A percentile compares a stretch with the other conserved stretches of the same genome.
Evolutionary conservation across 2,888 invertebrate genomes (phyloP).

Genomic region (Apantesis nais): DNA sequence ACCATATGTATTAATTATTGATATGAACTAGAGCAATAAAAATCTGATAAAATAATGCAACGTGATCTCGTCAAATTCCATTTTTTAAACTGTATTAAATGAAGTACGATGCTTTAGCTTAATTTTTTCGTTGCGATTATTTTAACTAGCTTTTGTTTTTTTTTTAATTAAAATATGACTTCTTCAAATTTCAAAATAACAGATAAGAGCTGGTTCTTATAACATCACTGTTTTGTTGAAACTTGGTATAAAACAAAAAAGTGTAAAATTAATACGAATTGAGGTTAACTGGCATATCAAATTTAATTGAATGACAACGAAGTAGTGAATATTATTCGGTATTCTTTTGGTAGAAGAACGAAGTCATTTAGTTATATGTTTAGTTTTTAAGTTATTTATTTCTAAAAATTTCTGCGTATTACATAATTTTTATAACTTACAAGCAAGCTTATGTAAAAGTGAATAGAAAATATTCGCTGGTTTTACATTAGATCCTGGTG

Average conservation of each 20-base stretch:
- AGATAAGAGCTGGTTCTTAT: slow-evolving; percentile 1
- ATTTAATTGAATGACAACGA: slow-evolving; percentile 44
- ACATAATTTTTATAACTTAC: slow-evolving; percentile 19
- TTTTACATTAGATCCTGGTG: slow-evolving; percentile 40
- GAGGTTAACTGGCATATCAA: slow-evolving; percentile 38
- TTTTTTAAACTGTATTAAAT: not conserved
- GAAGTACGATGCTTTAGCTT: too few species aligned
- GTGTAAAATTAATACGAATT: slow-evolving; percentile 6
- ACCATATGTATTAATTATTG: too few species aligned
- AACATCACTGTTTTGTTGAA: not conserved
- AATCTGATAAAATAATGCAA: not conserved
- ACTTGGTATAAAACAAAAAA: not conserved
- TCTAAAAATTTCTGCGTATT: slow-evolving; percentile 56
- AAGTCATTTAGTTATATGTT: slow-evolving; percentile 75
- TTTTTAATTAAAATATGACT: not conserved
- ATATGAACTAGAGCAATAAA: not conserved
- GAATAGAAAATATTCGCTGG: slow-evolving; percentile 24
- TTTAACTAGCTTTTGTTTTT: not conserved
- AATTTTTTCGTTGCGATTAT: not conserved
- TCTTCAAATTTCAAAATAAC: not conserved
- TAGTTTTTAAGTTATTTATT: slow-evolving; percentile 79
- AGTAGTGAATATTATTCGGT: slow-evolving; percentile 44
- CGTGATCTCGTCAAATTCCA: not conserved
- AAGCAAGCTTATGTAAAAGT: slow-evolving; percentile 27
- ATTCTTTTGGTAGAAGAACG: slow-evolving; percentile 60